Conservation (phyloP, 1,140 invertebrate genomes). For the Meloidogyne hapla region DNA sequence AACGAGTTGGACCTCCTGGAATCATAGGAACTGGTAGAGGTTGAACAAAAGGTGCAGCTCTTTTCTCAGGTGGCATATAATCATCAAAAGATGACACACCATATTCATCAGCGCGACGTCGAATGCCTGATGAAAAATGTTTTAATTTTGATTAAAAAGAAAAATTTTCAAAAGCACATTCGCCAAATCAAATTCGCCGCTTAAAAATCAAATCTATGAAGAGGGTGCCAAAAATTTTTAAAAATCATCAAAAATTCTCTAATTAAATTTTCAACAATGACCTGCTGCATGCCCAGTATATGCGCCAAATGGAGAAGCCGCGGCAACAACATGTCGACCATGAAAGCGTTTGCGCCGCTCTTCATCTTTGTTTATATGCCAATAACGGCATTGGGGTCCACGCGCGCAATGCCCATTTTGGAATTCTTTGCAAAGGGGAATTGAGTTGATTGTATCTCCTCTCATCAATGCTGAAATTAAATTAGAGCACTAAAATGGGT, state of each 20-base stretch:
- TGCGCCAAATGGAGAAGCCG: conserved; percentile 21
- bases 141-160: not conserved
- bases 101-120: conserved; percentile 16
- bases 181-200: too few relatives aligned
- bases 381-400: conserved; percentile 33
- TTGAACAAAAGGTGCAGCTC: conserved; percentile 15
- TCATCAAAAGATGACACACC: not conserved
- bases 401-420: conserved; percentile 33
- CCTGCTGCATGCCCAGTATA: conserved; percentile 11
- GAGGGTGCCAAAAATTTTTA: not conserved
- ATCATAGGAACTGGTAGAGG: conserved; percentile 20
- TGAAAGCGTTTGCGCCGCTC: conserved; percentile 32
- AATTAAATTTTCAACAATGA: not conserved
- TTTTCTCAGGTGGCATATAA: conserved; percentile 24
- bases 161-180: too few relatives aligned
- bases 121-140: not conserved
- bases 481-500: not conserved
- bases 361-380: conserved; percentile 38
- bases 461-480: conserved; percentile 43
- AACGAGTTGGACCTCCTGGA: conserved; percentile 20
- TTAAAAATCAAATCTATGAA: too few relatives aligned
- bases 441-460: conserved; percentile 57
- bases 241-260: too few relatives aligned
- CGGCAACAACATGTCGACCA: conserved; percentile 25
- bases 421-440: conserved; percentile 57